Percentiles rank a stretch among this genome's conserved stretches.
phyloP scores from a whole-genome alignment of 1,140 invertebrate species.

The Calosoma granatense region DNA sequence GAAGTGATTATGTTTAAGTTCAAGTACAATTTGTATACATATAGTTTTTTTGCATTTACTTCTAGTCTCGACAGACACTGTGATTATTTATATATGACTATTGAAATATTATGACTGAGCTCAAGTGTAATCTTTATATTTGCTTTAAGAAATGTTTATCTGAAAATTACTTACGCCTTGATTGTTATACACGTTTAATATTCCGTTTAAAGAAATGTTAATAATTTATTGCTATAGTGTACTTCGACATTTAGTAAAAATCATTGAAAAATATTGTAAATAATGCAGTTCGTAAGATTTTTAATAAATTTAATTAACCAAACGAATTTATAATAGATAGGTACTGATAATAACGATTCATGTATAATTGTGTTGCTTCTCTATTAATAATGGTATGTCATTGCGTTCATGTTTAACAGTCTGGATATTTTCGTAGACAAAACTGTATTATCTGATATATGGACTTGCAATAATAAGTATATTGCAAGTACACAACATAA shows the following conservation, averaged over 20 bases:
- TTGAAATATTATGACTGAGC: too few relatives aligned
- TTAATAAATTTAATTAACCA: slow-evolving; percentile 7
- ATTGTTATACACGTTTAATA: too few relatives aligned
- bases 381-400: neutral
- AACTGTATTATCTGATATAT: slow-evolving; percentile 4
- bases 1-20: too few relatives aligned
- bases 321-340: slow-evolving; percentile 9
- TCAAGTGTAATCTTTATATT: too few relatives aligned
- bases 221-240: too few relatives aligned
- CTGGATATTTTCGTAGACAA: slow-evolving; percentile 2
- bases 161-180: too few relatives aligned
- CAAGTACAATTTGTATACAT: too few relatives aligned
- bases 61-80: too few relatives aligned
- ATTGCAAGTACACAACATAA: slow-evolving; percentile 1
- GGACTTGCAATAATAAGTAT: neutral
- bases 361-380: slow-evolving; percentile 9
- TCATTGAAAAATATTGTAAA: slow-evolving; percentile 2
- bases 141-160: too few relatives aligned
- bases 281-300: slow-evolving; percentile 7
- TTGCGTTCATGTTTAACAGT: neutral
- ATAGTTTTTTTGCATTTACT: too few relatives aligned
- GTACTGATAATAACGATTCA: slow-evolving; percentile 2
- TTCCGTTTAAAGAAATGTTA: too few relatives aligned
- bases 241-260: slow-evolving; percentile 1
- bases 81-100: too few relatives aligned